Base-by-base conservation (phyloP, 2,797 vertebrate species). In the Sciurus vulgaris region DNA sequence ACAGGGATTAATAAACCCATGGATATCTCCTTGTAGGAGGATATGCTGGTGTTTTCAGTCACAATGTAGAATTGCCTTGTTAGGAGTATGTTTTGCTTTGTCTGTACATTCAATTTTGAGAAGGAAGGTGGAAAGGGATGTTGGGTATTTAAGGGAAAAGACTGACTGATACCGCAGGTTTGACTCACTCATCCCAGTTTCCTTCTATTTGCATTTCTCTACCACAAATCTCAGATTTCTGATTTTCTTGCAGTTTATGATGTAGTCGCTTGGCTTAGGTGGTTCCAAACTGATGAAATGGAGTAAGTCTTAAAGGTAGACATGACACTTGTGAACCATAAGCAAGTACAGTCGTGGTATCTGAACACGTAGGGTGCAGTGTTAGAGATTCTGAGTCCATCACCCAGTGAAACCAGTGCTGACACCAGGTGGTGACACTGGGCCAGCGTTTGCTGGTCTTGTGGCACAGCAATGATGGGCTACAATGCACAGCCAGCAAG, bases 401-500 rank as follows among this genome's bases (percentile, higher is more conserved):
- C 18, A 26, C 5, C 49, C 9, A 4, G 41, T 14, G 41, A 69
- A 26, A 49, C 14, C 69, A 8, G 35, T 30, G 51, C 15, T 84
- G 30, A 72, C 7, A 33, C 20, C 26, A 70, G n/a, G 41, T 26
- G 30, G 18, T 9, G 74, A 28, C 35, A 13, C 10, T 2, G 26
- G 9, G 44, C 20, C 1, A 2, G n/a, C 22, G 12, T 33, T 38
- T 8, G 18, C 12, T 82, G 15, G 15, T 67, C 65, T 76, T 56
- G 15, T 67, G 14, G 4, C 28, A 69, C 77, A 70, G 20, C 9
- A 13, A 10, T 20, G 59, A 76, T 24, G 28, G 3, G 12, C 22
- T 30, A 2, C 1, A 12, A 0, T 5, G 35, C 22, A 26, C 5
- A 76, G 18, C 3, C 54, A 30, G 2, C 4, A 61, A n/a, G 3